Conservation (phyloP, 2,113 vertebrate genomes). For the Oreochromis aureus region DNA sequence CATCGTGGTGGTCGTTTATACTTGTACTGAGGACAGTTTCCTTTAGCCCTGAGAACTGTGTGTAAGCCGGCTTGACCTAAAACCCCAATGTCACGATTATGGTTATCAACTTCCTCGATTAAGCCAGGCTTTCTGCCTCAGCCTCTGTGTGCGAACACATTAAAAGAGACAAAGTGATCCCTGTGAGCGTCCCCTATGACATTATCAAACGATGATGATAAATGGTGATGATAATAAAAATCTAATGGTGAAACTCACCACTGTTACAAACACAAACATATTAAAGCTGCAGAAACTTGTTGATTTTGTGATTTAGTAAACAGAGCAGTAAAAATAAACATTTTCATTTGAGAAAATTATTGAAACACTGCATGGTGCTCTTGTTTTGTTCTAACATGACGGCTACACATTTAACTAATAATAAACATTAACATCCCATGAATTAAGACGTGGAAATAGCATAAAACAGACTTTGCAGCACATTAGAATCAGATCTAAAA, state of each 20-base stretch:
- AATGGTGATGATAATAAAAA: background rate
- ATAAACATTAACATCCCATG: background rate
- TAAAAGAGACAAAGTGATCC: background rate
- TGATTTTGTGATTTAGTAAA: background rate
- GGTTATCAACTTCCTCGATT: background rate
- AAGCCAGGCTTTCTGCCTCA: background rate
- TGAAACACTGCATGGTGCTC: background rate
- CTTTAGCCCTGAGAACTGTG: background rate
- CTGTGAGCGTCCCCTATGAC: background rate
- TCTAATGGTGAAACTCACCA: background rate
- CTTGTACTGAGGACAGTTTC: background rate
- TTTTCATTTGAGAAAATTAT: background rate
- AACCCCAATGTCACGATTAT: background rate
- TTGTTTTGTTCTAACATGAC: background rate
- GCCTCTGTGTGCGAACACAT: too few species aligned
- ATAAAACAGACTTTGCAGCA: background rate
- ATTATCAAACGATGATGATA: background rate
- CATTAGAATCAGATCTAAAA: background rate
- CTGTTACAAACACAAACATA: background rate
- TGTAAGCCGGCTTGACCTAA: fast-evolving
- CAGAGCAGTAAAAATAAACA: background rate
- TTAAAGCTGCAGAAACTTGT: background rate
- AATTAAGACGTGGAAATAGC: background rate
- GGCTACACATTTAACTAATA: background rate
- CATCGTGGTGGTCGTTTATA: fast-evolving